phyloP scores from a whole-genome alignment of 2,797 vertebrate genomes.

The Salarias fasciatus region DNA sequence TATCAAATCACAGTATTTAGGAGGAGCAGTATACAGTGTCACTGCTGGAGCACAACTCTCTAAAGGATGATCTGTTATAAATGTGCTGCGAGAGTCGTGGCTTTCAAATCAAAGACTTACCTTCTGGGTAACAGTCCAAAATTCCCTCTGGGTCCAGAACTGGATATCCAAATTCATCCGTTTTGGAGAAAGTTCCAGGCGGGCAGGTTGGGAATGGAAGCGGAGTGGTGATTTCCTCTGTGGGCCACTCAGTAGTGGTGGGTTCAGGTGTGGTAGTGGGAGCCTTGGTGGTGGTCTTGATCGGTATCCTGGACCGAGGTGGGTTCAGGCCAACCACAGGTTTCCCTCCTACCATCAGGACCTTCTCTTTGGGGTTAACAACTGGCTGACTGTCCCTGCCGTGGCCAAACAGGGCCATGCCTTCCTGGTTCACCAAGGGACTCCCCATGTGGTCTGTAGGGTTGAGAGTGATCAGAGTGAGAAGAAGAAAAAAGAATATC shows the following conservation, averaged over 20 bases:
- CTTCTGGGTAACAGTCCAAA: constrained; percentile 91
- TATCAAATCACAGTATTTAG: constrained; percentile 11
- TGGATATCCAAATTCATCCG: constrained; percentile 87
- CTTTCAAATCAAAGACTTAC: constrained; percentile 72
- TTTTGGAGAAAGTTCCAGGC: constrained; percentile 86
- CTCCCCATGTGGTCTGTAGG: constrained; percentile 91
- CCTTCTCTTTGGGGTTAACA: constrained; percentile 92
- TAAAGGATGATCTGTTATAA: background rate
- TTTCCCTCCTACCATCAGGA: constrained; percentile 94
- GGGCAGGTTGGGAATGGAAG: constrained; percentile 86
- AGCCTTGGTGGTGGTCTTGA: constrained; percentile 72
- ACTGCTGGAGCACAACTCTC: constrained; percentile 7
- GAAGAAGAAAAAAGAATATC: background rate
- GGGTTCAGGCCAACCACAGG: constrained; percentile 91
- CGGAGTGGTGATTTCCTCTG: constrained; percentile 74
- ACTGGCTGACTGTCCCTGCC: constrained; percentile 91
- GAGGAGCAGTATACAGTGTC: constrained; percentile 7
- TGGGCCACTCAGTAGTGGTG: constrained; percentile 83
- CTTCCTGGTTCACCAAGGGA: constrained; percentile 92
- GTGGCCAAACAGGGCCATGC: constrained; percentile 93
- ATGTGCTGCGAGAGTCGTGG: background rate
- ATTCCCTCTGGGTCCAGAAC: constrained; percentile 82
- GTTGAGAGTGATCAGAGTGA: constrained; percentile 1
- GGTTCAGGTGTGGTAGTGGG: constrained; percentile 79
- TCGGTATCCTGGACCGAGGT: constrained; percentile 80